Evolutionary conservation across 2,797 vertebrate genomes (phyloP).

Genomic region (Pampus argenteus): DNA sequence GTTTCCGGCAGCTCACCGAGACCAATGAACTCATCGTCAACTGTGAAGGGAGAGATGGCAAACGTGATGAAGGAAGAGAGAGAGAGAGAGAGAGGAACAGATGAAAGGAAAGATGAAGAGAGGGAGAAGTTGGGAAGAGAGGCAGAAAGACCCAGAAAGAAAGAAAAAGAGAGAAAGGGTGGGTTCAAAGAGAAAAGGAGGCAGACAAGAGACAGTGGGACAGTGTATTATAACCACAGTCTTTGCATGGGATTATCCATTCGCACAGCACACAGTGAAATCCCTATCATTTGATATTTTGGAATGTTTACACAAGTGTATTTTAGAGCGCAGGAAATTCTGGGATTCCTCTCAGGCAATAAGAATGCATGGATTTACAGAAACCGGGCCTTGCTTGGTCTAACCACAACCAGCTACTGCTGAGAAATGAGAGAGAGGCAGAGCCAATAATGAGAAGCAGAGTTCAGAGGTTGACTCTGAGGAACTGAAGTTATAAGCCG

Average conservation of each 20-base stretch:
- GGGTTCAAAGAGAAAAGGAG: constrained; percentile 38
- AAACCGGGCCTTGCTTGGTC: constrained; percentile 55
- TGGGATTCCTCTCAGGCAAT: constrained; percentile 76
- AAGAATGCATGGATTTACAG: constrained; percentile 69
- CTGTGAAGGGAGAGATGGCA: constrained; percentile 63
- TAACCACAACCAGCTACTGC: constrained; percentile 74
- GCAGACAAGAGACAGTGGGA: constrained; percentile 70
- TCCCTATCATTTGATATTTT: constrained; percentile 81
- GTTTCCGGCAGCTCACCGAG: constrained; percentile 96
- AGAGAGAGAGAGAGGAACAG: neutral
- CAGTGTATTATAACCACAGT: constrained; percentile 69
- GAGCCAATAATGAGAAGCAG: constrained; percentile 68
- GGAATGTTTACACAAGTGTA: constrained; percentile 85
- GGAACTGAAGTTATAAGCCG: constrained; percentile 73
- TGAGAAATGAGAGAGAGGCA: constrained; percentile 53
- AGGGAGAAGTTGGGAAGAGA: constrained; percentile 23
- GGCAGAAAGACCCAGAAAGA: constrained; percentile 22
- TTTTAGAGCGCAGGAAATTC: constrained; percentile 77
- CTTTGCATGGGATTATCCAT: constrained; percentile 77
- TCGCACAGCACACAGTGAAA: constrained; percentile 69
- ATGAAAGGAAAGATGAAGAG: constrained; percentile 13
- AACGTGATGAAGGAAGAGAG: constrained; percentile 21
- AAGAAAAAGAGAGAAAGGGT: constrained; percentile 19
- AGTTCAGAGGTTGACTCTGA: constrained; percentile 75
- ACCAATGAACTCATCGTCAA: constrained; percentile 95